These are phyloP conservation scores for Drosophila seclusa DNA, from an alignment of 2,888 invertebrate species.

Conservation along the genomic window DNA sequence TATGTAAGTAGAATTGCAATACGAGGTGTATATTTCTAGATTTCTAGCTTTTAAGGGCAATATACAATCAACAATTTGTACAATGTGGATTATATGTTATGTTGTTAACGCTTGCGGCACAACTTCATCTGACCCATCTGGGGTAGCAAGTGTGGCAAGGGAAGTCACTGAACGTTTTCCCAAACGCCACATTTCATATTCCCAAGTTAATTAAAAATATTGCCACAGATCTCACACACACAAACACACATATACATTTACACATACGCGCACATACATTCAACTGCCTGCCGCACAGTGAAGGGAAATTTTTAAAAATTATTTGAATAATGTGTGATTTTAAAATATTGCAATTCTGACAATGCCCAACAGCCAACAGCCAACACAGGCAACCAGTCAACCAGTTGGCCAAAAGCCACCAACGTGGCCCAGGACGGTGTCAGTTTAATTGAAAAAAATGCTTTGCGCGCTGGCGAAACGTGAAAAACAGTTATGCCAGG, in stretches of 20 bases:
- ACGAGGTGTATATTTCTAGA: not conserved
- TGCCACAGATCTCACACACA: constrained; percentile 48
- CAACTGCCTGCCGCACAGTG: constrained; percentile 7
- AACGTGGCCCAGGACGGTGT: constrained; percentile 65
- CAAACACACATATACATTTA: constrained; percentile 1
- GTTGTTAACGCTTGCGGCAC: constrained; percentile 5
- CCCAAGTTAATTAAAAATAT: constrained; percentile 80
- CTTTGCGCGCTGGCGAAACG: constrained; percentile 37
- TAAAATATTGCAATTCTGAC: constrained; percentile 70
- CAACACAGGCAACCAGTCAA: constrained; percentile 13
- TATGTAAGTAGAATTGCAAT: not conserved
- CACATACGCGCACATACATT: not conserved
- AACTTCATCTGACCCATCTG: not conserved
- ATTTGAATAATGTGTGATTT: constrained; percentile 84
- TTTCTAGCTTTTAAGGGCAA: not conserved
- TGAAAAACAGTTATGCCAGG: constrained; percentile 25
- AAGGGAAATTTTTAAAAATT: constrained; percentile 73
- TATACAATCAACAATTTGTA: not conserved
- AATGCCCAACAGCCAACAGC: constrained; percentile 23
- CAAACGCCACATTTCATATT: constrained; percentile 66
- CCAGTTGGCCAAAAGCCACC: constrained; percentile 51
- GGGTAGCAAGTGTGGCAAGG: not conserved
- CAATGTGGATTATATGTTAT: constrained; percentile 9
- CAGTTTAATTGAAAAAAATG: constrained; percentile 77
- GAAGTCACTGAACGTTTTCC: constrained; percentile 31